phyloP scores from a whole-genome alignment of 2,888 invertebrate genomes.

The Timandra comae region DNA sequence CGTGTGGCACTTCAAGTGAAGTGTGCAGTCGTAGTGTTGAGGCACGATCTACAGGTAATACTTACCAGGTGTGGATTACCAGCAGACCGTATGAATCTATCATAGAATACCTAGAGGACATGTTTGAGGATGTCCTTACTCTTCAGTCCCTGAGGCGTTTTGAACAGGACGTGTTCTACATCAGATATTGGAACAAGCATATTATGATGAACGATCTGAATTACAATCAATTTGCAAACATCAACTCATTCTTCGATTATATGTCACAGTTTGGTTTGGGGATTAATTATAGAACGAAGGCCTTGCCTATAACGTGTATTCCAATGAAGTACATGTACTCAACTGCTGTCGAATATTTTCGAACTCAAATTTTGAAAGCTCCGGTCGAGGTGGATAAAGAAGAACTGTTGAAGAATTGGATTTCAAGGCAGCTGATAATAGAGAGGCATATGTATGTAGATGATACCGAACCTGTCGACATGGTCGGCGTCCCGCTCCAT shows the following conservation, averaged over 20 bases:
- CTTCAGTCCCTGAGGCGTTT: neutral
- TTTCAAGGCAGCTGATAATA: neutral
- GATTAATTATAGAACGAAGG: neutral
- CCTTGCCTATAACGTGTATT: neutral
- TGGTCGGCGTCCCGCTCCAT: neutral
- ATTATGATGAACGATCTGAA: neutral
- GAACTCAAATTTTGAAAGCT: neutral
- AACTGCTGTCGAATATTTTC: neutral
- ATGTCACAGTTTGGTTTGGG: neutral
- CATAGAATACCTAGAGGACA: neutral
- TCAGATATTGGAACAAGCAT: neutral
- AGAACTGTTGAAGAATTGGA: neutral
- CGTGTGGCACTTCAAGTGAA: no score
- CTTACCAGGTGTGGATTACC: constrained; percentile 13
- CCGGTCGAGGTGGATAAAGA: neutral
- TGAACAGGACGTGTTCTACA: neutral
- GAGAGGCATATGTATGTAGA: neutral
- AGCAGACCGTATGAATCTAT: constrained; percentile 19
- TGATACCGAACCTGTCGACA: neutral
- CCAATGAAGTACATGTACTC: neutral
- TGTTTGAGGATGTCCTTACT: neutral
- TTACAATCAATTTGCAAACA: neutral
- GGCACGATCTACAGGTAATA: no score
- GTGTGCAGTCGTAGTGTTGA: no score
- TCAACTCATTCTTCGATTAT: neutral